Percentiles rank a stretch among this genome's conserved stretches.
phyloP scores from a whole-genome alignment of 2,888 invertebrate genomes.

The Papilio protenor region DNA sequence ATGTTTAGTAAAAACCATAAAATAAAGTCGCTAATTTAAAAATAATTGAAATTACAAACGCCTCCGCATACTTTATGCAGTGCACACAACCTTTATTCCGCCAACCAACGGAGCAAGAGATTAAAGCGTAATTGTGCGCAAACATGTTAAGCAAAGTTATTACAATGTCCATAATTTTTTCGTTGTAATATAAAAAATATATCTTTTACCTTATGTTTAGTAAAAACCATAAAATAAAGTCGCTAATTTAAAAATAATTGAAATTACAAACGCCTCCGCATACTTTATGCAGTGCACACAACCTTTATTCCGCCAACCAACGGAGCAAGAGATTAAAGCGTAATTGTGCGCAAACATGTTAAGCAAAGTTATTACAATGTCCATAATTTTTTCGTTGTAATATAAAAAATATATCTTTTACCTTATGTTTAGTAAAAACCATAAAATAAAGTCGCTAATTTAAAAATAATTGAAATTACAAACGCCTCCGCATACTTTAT shows the following conservation, averaged over 20 bases:
- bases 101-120: slow-evolving; percentile 18
- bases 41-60: slow-evolving; percentile 13
- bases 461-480: slow-evolving; percentile 26
- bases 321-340: slow-evolving; percentile 10
- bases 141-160: slow-evolving; percentile 22
- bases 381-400: neutral
- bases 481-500: slow-evolving; percentile 16
- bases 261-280: slow-evolving; percentile 11
- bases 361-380: slow-evolving; percentile 15
- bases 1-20: neutral
- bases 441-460: no score
- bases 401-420: neutral
- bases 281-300: slow-evolving; percentile 26
- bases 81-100: slow-evolving; percentile 23
- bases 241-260: slow-evolving; percentile 31
- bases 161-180: slow-evolving; percentile 5
- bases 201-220: neutral
- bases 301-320: slow-evolving; percentile 24
- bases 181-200: neutral
- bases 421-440: neutral
- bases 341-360: slow-evolving; percentile 25
- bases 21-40: no score
- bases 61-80: slow-evolving; percentile 20
- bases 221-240: no score
- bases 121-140: slow-evolving; percentile 19